Base-by-base conservation (phyloP, 2,113 vertebrate species). In the Chloroceryle aenea region DNA sequence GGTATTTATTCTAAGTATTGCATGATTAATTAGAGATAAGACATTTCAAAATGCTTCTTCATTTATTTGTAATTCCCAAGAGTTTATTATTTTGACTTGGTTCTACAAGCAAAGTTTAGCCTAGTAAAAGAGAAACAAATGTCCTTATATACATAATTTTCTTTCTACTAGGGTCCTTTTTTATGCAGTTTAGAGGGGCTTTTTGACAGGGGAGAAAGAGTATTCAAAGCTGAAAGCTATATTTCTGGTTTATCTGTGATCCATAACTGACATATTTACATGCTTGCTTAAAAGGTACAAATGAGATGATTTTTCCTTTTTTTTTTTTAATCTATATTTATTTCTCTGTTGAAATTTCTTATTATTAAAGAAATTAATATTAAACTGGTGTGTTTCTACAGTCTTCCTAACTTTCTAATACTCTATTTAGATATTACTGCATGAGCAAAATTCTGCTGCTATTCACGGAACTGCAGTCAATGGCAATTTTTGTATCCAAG, bases 11-110 rank as follows among this genome's bases (percentile, higher is more conserved):
- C 90, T 92, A 18, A 63, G 13, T 68, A 67, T 69, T 87, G 40
- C 21, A 87, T 86, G 79, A 93, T 92, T 94, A 93, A 94, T 86
- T 85, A 96, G 81, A 71, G 40, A 84, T 64, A 87, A 74, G 42
- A n/a, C 4, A 52, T 82, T 96, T 93, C 18, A 32, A 82, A 95
- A 95, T 55, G 22, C 12, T 86, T 42, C 45, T 96, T 76, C 53
- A 43, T 84, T 90, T 87, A 66, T 72, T 88, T 78, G 29, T 47
- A 90, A 50, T 78, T 78, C 55, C 19, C 40, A 75, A 43, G 32
- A 71, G 26, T 55, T 82, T 76, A 9, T 34, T 74, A 45, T 76
- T 94, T 82, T 74, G 58, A 58, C 11, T 76, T 7, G 0, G 34
- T 52, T 74, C 40, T 76, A 12, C 55, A 36, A 87, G 20, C 8